These are phyloP conservation scores for Dorcus hopei DNA, from an alignment of 2,888 invertebrate species.

Conservation along the genomic window DNA sequence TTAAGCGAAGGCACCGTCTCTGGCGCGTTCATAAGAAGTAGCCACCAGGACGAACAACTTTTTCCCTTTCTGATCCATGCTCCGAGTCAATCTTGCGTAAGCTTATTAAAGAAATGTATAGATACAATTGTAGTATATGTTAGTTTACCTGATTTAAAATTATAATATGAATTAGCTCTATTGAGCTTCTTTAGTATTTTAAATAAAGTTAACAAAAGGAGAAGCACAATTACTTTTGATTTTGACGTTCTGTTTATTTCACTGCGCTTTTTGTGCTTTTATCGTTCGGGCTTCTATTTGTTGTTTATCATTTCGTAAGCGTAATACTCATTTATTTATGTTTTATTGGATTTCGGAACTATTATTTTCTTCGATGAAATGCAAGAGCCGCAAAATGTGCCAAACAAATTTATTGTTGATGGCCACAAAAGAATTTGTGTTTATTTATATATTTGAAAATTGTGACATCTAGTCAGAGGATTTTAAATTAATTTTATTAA, in stretches of 20 bases:
- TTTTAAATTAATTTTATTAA: neutral
- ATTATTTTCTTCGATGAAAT: too few relatives aligned
- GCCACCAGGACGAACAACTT: neutral
- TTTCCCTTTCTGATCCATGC: too few relatives aligned
- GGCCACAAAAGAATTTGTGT: too few relatives aligned
- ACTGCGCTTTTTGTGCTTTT: too few relatives aligned
- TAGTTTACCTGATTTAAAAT: conserved; percentile 45
- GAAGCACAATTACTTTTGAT: conserved; percentile 50
- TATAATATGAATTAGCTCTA: conserved; percentile 39
- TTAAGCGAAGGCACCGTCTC: neutral
- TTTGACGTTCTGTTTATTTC: conserved; percentile 19
- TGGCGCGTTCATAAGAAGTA: neutral
- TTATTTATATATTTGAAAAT: too few relatives aligned
- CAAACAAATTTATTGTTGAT: too few relatives aligned
- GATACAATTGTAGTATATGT: conserved; percentile 42
- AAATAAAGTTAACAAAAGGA: conserved; percentile 42
- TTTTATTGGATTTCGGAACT: too few relatives aligned
- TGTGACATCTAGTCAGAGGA: too few relatives aligned
- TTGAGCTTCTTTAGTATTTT: conserved; percentile 39
- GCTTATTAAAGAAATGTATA: conserved; percentile 41
- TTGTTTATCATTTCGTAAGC: neutral
- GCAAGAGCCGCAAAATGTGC: too few relatives aligned
- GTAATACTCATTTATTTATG: too few relatives aligned
- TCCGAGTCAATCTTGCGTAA: too few relatives aligned
- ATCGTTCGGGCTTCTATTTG: neutral